These are phyloP conservation scores for Hipposideros armiger DNA, from an alignment of 2,113 vertebrate genomes.

Conservation along the genomic window DNA sequence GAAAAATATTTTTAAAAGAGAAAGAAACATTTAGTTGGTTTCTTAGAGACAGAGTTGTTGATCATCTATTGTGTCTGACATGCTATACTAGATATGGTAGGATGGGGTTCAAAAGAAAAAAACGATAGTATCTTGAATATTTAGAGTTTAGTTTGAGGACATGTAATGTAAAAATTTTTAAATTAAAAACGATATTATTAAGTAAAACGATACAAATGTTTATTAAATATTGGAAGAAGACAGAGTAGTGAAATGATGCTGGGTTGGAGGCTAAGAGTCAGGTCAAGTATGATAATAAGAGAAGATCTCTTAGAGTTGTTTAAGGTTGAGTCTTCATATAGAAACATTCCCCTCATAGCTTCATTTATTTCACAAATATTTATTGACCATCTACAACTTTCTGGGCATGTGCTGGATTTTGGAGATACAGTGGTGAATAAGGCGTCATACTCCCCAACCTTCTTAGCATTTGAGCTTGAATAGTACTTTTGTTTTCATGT, in stretches of 20 bases:
- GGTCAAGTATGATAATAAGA: neutral
- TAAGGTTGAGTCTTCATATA: neutral
- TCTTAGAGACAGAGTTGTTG: neutral
- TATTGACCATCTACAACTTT: neutral
- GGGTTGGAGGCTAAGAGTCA: neutral
- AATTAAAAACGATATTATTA: neutral
- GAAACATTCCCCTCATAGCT: neutral
- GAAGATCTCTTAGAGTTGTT: neutral
- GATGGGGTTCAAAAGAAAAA: neutral
- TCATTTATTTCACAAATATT: neutral
- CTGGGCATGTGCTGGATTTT: neutral
- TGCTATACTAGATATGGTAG: neutral
- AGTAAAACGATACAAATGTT: neutral
- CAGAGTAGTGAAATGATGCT: neutral
- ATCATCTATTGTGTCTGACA: neutral
- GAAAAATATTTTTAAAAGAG: slow-evolving; percentile 8
- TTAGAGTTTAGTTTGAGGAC: neutral
- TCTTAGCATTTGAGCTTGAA: neutral
- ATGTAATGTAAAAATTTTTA: neutral
- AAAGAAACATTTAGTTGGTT: neutral
- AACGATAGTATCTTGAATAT: neutral
- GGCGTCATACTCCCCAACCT: neutral
- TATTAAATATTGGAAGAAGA: neutral
- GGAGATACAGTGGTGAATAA: neutral
- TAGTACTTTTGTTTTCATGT: slow-evolving; percentile 14